Evolutionary conservation across 2,113 vertebrate species (phyloP).

Genomic region (Corythornis cristatus): DNA sequence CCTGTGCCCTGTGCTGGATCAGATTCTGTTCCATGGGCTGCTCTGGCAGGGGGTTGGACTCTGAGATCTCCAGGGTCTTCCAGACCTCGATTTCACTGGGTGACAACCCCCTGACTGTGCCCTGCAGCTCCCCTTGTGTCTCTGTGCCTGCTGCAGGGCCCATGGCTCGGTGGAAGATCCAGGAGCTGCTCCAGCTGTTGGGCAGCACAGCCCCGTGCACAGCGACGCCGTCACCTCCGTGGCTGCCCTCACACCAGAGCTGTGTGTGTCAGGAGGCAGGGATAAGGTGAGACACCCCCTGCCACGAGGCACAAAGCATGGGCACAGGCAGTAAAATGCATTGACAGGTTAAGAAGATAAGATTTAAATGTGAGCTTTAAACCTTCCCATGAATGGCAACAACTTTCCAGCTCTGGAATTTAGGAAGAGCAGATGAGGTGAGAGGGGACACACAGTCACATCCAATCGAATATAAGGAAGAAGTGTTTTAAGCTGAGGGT

Average conservation of each 20-base stretch:
- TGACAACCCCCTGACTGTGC: rapidly evolving
- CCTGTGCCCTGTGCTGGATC: too few species aligned
- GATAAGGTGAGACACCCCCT: constrained; percentile 82
- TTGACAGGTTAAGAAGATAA: too few species aligned
- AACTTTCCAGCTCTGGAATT: neutral
- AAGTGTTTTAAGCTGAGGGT: neutral
- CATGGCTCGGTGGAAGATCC: constrained; percentile 71
- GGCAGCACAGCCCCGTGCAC: constrained; percentile 82
- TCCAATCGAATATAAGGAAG: neutral
- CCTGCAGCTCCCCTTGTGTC: neutral
- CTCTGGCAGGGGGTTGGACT: too few species aligned
- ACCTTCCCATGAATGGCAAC: rapidly evolving
- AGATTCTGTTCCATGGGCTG: too few species aligned
- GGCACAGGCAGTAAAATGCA: neutral
- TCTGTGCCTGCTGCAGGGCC: constrained; percentile 68
- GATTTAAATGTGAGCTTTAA: neutral
- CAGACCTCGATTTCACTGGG: neutral
- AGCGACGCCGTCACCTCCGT: constrained; percentile 80
- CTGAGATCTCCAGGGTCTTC: neutral
- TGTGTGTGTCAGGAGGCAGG: constrained; percentile 90
- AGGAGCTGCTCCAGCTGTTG: constrained; percentile 23
- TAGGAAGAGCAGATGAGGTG: neutral
- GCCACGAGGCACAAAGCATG: neutral
- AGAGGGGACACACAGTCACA: neutral
- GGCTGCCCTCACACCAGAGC: constrained; percentile 83